Conservation (phyloP, 1,140 invertebrate genomes). For the Cotesia typhae region DNA sequence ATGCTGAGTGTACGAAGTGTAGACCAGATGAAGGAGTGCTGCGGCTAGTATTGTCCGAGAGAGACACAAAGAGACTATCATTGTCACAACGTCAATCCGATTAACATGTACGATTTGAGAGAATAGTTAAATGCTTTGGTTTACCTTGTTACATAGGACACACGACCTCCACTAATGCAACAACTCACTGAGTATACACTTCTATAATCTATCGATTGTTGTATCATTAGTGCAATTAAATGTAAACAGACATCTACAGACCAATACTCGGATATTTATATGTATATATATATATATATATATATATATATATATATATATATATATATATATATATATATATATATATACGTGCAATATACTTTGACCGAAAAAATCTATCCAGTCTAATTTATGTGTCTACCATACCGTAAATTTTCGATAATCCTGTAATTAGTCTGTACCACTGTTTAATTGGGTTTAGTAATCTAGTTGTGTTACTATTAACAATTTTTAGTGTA, state of each 20-base stretch:
- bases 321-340: neutral
- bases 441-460: too few relatives aligned
- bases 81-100: conserved; percentile 19
- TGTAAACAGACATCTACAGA: neutral
- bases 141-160: too few relatives aligned
- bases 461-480: too few relatives aligned
- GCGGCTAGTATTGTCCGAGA: too few relatives aligned
- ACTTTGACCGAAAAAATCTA: too few relatives aligned
- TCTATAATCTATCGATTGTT: neutral
- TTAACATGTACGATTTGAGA: conserved; percentile 21
- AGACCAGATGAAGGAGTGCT: too few relatives aligned
- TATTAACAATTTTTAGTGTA: too few relatives aligned
- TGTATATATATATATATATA: neutral
- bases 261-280: neutral
- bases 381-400: too few relatives aligned
- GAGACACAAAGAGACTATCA: neutral
- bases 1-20: too few relatives aligned
- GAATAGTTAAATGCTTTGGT: conserved; percentile 1
- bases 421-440: too few relatives aligned
- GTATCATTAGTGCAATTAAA: conserved; percentile 5
- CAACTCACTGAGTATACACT: neutral
- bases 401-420: too few relatives aligned
- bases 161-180: neutral
- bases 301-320: too few relatives aligned
- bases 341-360: neutral